A percentile compares a stretch with the other conserved stretches of the same genome.
phyloP scores from a whole-genome alignment of 2,113 vertebrate species.

The Carassius gibelio region DNA sequence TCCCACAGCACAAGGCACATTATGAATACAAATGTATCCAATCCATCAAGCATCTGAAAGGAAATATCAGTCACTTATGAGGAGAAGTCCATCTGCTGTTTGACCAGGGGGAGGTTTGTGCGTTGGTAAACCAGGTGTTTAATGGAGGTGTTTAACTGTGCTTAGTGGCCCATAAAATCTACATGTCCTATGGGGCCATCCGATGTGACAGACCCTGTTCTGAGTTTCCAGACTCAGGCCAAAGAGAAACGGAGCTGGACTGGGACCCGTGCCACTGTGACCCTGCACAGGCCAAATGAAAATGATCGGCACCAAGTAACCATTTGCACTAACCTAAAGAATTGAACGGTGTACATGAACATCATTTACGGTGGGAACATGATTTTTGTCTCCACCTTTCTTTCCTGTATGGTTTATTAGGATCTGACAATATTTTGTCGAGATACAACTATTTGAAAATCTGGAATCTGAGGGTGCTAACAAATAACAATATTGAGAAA shows the following conservation, averaged over 20 bases:
- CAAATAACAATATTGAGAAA: too few species aligned
- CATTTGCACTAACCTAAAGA: neutral
- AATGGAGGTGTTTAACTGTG: slow-evolving; percentile 30
- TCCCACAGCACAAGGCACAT: slow-evolving; percentile 6
- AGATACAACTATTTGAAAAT: too few species aligned
- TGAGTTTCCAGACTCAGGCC: neutral
- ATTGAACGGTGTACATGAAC: neutral
- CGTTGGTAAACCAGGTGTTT: slow-evolving; percentile 38
- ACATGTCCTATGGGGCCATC: slow-evolving; percentile 13
- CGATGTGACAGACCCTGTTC: neutral
- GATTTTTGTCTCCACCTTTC: neutral
- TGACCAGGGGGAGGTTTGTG: neutral
- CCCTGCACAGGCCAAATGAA: neutral
- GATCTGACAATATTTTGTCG: too few species aligned
- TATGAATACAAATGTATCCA: slow-evolving; percentile 6
- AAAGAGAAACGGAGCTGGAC: slow-evolving; percentile 25
- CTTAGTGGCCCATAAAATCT: slow-evolving; percentile 40
- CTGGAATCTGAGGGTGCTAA: too few species aligned
- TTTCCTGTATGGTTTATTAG: neutral
- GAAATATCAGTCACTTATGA: slow-evolving; percentile 27
- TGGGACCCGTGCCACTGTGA: neutral
- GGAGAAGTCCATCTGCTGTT: slow-evolving; percentile 1
- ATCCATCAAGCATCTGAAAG: slow-evolving; percentile 1
- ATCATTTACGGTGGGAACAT: neutral
- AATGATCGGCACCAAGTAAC: neutral